Base-by-base conservation (phyloP, 2,797 vertebrate species). In the Anolis apletophallus region DNA sequence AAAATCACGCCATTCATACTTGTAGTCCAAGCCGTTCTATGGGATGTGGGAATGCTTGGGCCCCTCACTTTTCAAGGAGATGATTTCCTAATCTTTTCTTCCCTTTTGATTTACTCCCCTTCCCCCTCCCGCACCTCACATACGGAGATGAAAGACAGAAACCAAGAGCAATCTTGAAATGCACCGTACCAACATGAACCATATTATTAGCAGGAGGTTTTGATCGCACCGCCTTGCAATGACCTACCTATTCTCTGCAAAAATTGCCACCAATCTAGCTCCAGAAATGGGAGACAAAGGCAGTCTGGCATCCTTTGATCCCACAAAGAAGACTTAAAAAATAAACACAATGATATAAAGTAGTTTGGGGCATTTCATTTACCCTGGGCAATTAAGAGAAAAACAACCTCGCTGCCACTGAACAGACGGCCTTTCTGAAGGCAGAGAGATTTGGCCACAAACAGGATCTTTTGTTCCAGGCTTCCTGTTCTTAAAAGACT, bases 151-250 rank as follows among this genome's bases (percentile, higher is more conserved):
- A 87, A 93, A 94, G 87, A 78, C 6, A 84, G 71, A 82, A 91
- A 90, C 89, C 90, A 91, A 81, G 61, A 16, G 29, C 64, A 79
- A 90, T 95, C 90, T 95, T 94, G 94, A 95, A 96, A 96, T 46
- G 10, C 73, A 86, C 57, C 92, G 83, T 90, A 89, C 80, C 91
- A 91, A 94, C 92, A 93, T 84, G 84, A 84, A 89, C 88, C 93
- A 90, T 90, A 50, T 93, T 88, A 94, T 61, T 79, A 26, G 85
- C 88, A 90, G 91, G 86, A 93, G 61, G 83, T 89, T 93, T 90
- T 91, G 79, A 89, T 90, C 16, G 1, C 19, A 46, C 71, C 93
- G 82, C 88, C 91, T 59, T 87, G 90, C 88, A 92, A 87, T 93
- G 94, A 95, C 92, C 95, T 16, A 0, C 0, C 34, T 40, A 72